Conservation (phyloP, 2,113 vertebrate genomes). For the Lagopus leucura region DNA sequence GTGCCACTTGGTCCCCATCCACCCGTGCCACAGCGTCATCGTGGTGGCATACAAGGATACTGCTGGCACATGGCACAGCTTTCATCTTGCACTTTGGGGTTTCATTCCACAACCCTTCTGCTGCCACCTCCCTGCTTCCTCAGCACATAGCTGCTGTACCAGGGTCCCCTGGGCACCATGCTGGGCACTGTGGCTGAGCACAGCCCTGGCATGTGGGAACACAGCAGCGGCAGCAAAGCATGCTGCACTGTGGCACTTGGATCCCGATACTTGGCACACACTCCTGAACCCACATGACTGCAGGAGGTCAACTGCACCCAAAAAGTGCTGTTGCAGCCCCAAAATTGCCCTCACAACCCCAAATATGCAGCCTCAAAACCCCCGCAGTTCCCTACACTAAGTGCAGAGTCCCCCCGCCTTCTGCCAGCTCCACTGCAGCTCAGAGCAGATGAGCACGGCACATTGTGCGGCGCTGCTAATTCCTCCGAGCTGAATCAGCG, state of each 20-base stretch:
- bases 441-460: rapidly evolving
- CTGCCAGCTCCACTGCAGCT: neutral
- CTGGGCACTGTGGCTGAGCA: neutral
- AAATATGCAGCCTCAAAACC: neutral
- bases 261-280: neutral
- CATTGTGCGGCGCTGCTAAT: neutral
- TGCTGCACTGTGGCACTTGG: rapidly evolving
- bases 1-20: neutral
- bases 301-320: neutral
- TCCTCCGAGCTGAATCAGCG: conserved; percentile 36
- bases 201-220: neutral
- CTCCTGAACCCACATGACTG: rapidly evolving
- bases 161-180: neutral
- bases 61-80: neutral
- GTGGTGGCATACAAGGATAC: rapidly evolving
- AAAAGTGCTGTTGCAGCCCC: neutral
- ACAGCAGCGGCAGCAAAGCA: neutral
- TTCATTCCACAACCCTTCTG: neutral
- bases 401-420: neutral
- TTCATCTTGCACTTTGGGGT: neutral
- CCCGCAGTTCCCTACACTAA: neutral
- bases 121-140: neutral
- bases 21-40: rapidly evolving
- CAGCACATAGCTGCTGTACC: neutral
- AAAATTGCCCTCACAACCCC: neutral